These are phyloP conservation scores for Hyperoodon ampullatus DNA, from an alignment of 2,113 vertebrate species.

Conservation along the genomic window DNA sequence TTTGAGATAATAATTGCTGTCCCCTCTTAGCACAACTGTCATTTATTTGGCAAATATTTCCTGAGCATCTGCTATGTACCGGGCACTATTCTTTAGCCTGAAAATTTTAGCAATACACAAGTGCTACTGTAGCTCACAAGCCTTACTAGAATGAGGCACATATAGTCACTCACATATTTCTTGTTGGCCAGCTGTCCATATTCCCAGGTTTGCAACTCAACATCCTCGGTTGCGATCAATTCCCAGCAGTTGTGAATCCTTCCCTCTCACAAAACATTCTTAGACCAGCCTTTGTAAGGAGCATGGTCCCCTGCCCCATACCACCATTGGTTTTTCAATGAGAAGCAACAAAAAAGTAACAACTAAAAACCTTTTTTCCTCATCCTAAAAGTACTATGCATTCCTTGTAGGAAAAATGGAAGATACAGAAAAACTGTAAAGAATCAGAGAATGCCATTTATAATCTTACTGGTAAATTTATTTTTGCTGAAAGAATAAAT, in stretches of 20 bases:
- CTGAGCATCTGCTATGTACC: neutral
- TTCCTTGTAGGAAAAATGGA: neutral
- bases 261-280: neutral
- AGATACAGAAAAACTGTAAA: neutral
- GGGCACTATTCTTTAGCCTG: neutral
- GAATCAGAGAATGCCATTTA: neutral
- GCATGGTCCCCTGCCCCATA: neutral
- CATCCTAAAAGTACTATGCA: neutral
- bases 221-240: neutral
- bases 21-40: neutral
- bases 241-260: neutral
- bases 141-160: neutral
- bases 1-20: neutral
- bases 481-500: conserved; percentile 53
- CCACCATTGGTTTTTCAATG: neutral
- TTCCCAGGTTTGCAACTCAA: neutral
- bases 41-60: neutral
- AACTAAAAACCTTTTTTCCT: neutral
- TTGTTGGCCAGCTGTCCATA: neutral
- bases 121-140: neutral
- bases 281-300: neutral
- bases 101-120: neutral
- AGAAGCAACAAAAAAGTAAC: conserved; percentile 17
- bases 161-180: neutral
- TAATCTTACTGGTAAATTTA: conserved; percentile 2